A percentile compares a stretch with the other conserved stretches of the same genome.
phyloP scores from a whole-genome alignment of 2,797 vertebrate genomes.

The Sebastes steindachneri region DNA sequence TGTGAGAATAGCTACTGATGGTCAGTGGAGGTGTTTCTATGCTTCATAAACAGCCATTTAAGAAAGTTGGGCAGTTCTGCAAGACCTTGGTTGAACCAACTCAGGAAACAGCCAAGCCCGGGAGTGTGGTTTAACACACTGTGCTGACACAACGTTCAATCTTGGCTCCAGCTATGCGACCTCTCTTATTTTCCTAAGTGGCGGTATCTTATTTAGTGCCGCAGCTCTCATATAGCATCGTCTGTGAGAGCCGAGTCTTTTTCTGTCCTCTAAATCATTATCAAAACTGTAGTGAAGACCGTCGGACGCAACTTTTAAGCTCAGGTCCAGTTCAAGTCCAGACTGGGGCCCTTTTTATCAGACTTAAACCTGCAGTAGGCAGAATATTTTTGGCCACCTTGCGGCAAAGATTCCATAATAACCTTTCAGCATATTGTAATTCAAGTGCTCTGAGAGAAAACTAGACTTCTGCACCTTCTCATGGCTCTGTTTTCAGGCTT shows the following conservation, averaged over 20 bases:
- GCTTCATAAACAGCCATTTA: conserved; percentile 49
- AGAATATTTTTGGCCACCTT: no score
- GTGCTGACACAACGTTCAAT: conserved; percentile 84
- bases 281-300: conserved; percentile 7
- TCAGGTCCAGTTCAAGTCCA: background rate
- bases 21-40: conserved; percentile 44
- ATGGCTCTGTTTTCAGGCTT: no score
- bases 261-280: conserved; percentile 42
- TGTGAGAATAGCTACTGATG: background rate
- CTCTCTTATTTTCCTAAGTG: conserved; percentile 77
- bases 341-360: background rate
- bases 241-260: conserved; percentile 34
- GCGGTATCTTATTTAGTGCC: conserved; percentile 66
- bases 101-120: conserved; percentile 79
- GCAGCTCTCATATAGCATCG: conserved; percentile 49
- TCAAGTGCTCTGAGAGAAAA: no score
- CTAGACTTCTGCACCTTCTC: no score
- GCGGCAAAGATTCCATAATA: no score
- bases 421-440: no score
- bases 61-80: conserved; percentile 36
- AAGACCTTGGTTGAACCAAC: conserved; percentile 42
- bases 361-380: background rate
- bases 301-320: background rate
- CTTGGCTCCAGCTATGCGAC: conserved; percentile 77
- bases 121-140: conserved; percentile 84